Evolutionary conservation across 2,797 vertebrate species (phyloP).

Genomic region (Helostoma temminkii): DNA sequence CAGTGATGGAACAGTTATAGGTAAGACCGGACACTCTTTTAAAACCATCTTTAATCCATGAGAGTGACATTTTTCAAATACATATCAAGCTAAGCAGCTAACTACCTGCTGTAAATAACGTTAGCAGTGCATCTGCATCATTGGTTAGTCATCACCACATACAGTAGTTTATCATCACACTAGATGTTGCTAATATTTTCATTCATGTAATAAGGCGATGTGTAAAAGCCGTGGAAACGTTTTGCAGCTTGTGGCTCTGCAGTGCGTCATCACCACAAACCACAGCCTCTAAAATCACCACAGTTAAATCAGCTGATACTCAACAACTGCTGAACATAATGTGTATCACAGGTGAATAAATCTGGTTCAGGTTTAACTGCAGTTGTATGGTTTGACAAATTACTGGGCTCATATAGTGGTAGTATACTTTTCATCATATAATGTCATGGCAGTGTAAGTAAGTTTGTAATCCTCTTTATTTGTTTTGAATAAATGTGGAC

Average conservation of each 20-base stretch:
- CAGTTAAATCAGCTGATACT: neutral
- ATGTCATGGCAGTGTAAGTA: no score
- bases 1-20: conserved; percentile 1
- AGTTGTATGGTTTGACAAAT: no score
- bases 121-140: no score
- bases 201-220: no score
- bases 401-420: no score
- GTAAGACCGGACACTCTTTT: conserved; percentile 10
- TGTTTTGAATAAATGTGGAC: no score
- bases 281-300: neutral
- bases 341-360: no score
- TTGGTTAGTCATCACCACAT: neutral
- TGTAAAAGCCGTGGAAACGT: neutral
- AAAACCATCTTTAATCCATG: neutral
- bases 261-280: neutral
- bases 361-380: no score
- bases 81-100: conserved; percentile 4
- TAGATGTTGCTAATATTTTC: neutral
- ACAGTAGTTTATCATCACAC: no score
- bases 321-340: no score
- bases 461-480: no score
- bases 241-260: neutral
- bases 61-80: neutral
- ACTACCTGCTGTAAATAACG: neutral
- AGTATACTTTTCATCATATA: no score